Evolutionary conservation across 2,888 invertebrate species (phyloP), one percentile per base, ranked within the genome.

Genomic region (Nesidiocoris tenuis): DNA sequence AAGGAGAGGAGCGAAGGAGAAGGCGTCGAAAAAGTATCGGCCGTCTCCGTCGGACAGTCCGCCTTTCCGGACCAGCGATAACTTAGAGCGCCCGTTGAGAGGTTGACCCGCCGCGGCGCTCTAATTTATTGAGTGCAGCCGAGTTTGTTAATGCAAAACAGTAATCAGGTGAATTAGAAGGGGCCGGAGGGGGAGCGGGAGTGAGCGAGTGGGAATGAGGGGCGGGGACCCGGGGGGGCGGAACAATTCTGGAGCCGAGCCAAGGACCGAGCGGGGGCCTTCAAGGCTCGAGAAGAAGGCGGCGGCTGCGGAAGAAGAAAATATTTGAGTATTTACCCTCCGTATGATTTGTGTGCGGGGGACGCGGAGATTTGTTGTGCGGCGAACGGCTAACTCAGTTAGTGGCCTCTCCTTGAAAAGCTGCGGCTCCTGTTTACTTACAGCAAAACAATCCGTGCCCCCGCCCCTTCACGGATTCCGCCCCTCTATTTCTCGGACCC

Each of bases 291-390:
- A 61, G 75, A 54, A 56, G 74, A 21, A 39, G 39, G 39, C 39
- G 39, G 39, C 12, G 39, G 23, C 72, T 66, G 66, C 66, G 66
- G 39, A 66, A 66, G 65, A 65, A 66, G 66, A 72, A 72, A 72
- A 72, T 72, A 72, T 72, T 72, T 72, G 72, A 72, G 72, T 72
- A 63, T 72, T 72, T 72, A 72, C 72, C 72, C 72, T 72, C 63
- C 54, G 72, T 72, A 64, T 72, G 72, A 72, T 72, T 72, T 72
- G 72, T 72, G 72, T 64, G 72, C 55, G 63, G 63, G 72, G 72
- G 68, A 61, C 23, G 21, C 23, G 18, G 70, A 70, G 72, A 72
- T 72, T 72, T 72, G 72, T 72, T 61, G 61, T 72, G 72, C 72
- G 72, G 72, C 39, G 22, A 72, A 25, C 63, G 23, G 22, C 64